phyloP scores from a whole-genome alignment of 2,113 vertebrate species.

The Gymnarchus niloticus region DNA sequence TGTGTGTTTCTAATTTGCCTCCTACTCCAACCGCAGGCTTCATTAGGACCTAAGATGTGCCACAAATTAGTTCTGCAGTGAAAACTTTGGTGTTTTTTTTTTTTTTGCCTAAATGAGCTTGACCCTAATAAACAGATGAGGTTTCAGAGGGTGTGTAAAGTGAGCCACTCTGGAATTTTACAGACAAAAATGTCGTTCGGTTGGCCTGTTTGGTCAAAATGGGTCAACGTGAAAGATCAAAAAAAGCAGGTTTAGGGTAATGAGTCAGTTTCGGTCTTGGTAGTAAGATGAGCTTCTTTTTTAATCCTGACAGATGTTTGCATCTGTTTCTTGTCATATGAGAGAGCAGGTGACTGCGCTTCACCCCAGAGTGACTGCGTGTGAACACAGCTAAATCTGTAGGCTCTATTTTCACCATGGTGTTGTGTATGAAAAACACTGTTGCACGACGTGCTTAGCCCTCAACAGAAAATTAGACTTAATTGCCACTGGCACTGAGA shows the following conservation, averaged over 20 bases:
- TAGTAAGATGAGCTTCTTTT: background rate
- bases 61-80: slow-evolving; percentile 23
- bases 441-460: background rate
- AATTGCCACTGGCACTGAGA: slow-evolving; percentile 13
- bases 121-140: slow-evolving; percentile 31
- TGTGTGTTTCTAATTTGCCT: slow-evolving; percentile 23
- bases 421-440: background rate
- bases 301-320: background rate
- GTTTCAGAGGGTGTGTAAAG: background rate
- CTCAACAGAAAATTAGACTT: slow-evolving; percentile 12
- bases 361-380: background rate
- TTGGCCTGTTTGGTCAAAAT: slow-evolving; percentile 14
- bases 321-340: background rate
- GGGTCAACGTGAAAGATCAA: background rate
- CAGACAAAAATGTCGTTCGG: background rate
- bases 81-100: slow-evolving; percentile 15
- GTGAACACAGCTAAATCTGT: background rate
- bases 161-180: slow-evolving; percentile 11
- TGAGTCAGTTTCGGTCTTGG: background rate
- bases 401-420: background rate
- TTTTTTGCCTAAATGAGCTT: slow-evolving; percentile 15
- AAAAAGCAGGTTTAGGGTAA: background rate
- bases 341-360: background rate
- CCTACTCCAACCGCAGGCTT: slow-evolving; percentile 17
- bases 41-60: slow-evolving; percentile 24